Conservation (phyloP, 2,888 invertebrate genomes). For the Pyrrhosoma nymphula region DNA sequence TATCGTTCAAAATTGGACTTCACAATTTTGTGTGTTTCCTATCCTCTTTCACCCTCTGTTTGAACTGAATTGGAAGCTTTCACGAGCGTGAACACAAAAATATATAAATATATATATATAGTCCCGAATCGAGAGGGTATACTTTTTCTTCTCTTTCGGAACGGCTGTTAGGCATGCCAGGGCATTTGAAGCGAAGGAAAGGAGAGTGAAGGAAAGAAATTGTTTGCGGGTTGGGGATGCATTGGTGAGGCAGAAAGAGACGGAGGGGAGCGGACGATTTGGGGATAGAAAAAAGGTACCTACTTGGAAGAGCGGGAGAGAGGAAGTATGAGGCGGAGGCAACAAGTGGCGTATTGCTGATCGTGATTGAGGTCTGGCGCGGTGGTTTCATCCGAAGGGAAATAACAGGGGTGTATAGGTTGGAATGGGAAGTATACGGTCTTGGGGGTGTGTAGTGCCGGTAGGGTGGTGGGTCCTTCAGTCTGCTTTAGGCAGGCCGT, state of each 20-base stretch:
- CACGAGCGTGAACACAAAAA: too few relatives aligned
- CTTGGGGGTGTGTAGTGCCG: neutral
- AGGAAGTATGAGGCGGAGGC: slow-evolving; percentile 11
- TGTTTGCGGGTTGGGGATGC: neutral
- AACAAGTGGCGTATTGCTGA: slow-evolving; percentile 65
- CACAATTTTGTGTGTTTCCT: too few relatives aligned
- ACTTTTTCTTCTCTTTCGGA: slow-evolving; percentile 5
- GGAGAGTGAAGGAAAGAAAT: neutral
- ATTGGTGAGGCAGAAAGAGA: neutral
- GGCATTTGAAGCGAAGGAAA: slow-evolving; percentile 23
- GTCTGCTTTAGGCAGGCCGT: neutral
- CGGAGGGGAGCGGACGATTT: neutral
- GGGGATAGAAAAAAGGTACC: neutral
- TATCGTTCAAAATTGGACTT: too few relatives aligned
- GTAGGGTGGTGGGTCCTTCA: neutral
- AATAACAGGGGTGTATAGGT: slow-evolving; percentile 29
- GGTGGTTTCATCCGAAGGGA: slow-evolving; percentile 52
- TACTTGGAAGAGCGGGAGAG: neutral
- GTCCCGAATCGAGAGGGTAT: slow-evolving; percentile 46
- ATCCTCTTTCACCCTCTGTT: too few relatives aligned
- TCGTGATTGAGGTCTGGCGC: slow-evolving; percentile 60
- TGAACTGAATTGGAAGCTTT: too few relatives aligned
- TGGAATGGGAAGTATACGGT: neutral
- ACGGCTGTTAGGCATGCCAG: slow-evolving; percentile 60
- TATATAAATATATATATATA: too few relatives aligned